Evolutionary conservation across 1,140 invertebrate species (phyloP).

Genomic region (Grapholita molesta): DNA sequence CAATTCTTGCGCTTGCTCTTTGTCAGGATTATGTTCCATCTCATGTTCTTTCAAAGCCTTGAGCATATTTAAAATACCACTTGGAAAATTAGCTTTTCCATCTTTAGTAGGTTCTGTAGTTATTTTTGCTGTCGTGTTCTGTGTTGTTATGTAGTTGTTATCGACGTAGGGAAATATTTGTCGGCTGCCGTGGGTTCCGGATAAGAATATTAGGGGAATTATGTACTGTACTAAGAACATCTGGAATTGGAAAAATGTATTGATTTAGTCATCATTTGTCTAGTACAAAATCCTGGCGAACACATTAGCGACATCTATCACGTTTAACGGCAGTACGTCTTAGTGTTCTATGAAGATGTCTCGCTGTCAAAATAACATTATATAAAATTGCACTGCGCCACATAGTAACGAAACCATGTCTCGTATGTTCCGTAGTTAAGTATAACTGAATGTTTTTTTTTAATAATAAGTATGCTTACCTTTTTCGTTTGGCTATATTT

Average conservation of each 20-base stretch:
- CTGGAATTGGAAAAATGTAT: background rate
- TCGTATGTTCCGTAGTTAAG: too few relatives aligned
- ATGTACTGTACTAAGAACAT: background rate
- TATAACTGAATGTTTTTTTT: too few relatives aligned
- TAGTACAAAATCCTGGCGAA: too few relatives aligned
- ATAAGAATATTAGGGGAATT: background rate
- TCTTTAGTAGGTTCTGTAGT: background rate
- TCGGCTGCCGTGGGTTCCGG: background rate
- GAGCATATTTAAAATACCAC: background rate
- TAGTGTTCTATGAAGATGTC: too few relatives aligned
- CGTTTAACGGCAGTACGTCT: too few relatives aligned
- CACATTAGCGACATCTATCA: too few relatives aligned
- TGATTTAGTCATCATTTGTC: background rate
- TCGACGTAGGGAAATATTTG: background rate
- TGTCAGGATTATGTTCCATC: background rate
- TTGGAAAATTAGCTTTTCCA: background rate
- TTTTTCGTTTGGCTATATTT: too few relatives aligned
- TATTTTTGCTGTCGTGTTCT: background rate
- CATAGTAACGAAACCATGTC: too few relatives aligned
- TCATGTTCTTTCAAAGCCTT: background rate
- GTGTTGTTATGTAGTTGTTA: background rate
- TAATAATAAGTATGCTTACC: too few relatives aligned
- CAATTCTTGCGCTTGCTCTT: constrained; percentile 2
- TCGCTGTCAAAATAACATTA: too few relatives aligned
- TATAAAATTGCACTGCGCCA: too few relatives aligned